Conservation (phyloP, 2,113 vertebrate species). For the Rhabdornis inornatus region DNA sequence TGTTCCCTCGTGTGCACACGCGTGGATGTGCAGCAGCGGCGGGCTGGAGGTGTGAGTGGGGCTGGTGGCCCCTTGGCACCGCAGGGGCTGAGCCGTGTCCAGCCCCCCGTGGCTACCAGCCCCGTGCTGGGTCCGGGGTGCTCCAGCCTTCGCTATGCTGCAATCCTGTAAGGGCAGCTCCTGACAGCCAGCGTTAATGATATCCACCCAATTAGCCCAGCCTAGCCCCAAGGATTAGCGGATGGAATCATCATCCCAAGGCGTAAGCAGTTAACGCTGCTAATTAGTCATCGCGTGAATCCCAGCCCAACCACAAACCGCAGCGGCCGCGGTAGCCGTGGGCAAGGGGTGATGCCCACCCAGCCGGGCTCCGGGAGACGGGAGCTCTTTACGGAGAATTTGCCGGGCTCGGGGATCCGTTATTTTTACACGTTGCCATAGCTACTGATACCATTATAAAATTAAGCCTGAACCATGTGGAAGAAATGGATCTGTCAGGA, state of each 20-base stretch:
- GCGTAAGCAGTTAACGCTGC: conserved; percentile 27
- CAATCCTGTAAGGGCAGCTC: background rate
- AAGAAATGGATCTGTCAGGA: conserved; percentile 71
- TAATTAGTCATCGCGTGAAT: conserved; percentile 29
- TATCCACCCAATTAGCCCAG: conserved; percentile 48
- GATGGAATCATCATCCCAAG: conserved; percentile 1
- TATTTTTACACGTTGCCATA: conserved; percentile 77
- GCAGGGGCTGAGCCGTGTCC: background rate
- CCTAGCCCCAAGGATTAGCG: conserved; percentile 39
- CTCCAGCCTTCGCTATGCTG: fast-evolving
- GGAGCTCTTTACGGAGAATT: conserved; percentile 32
- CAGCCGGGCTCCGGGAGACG: background rate
- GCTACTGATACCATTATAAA: conserved; percentile 74
- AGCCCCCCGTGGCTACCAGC: background rate
- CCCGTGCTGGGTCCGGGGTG: background rate
- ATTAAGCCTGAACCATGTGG: conserved; percentile 73
- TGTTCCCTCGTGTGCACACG: background rate
- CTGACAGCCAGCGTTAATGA: background rate
- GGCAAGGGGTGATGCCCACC: background rate
- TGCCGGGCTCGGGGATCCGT: conserved; percentile 64
- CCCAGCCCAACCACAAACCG: background rate
- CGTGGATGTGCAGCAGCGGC: background rate
- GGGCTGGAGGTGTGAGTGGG: background rate
- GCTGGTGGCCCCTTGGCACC: background rate
- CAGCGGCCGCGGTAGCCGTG: background rate